phyloP scores from a whole-genome alignment of 1,140 invertebrate genomes.

The Carcinoscorpius rotundicauda region DNA sequence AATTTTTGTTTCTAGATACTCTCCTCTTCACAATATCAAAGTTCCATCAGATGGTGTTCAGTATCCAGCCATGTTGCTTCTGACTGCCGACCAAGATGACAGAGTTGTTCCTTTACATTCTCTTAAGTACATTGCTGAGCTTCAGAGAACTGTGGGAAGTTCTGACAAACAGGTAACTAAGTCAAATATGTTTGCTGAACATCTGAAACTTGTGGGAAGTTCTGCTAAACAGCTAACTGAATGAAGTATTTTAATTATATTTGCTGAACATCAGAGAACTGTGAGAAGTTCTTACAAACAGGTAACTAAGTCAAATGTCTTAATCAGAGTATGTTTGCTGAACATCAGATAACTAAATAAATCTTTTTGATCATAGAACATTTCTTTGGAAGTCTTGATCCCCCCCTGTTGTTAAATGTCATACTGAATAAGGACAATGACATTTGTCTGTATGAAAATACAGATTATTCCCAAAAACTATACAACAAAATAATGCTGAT shows the following conservation, averaged over 20 bases:
- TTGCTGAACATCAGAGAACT: slow-evolving; percentile 74
- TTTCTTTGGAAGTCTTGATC: no score
- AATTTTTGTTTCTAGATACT: slow-evolving; percentile 42
- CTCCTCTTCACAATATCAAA: slow-evolving; percentile 85
- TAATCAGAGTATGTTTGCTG: no score
- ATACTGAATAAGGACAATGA: no score
- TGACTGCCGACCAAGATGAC: slow-evolving; percentile 97
- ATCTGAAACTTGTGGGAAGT: no score
- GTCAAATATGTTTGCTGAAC: neutral
- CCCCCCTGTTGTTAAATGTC: no score
- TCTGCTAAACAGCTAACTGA: no score
- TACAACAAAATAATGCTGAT: no score
- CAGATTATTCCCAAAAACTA: no score
- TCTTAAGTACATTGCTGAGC: slow-evolving; percentile 81
- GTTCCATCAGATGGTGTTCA: slow-evolving; percentile 39
- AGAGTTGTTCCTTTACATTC: slow-evolving; percentile 91
- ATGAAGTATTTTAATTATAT: no score
- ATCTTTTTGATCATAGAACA: no score
- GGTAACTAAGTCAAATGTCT: slow-evolving; percentile 21
- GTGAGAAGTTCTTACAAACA: slow-evolving; percentile 46
- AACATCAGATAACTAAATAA: no score
- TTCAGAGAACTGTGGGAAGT: slow-evolving; percentile 61
- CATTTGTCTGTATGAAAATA: no score
- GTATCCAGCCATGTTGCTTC: slow-evolving; percentile 80
- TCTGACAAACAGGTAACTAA: slow-evolving; percentile 40